Evolutionary conservation across 2,797 vertebrate genomes (phyloP).

Genomic region (Centroberyx gerrardi): DNA sequence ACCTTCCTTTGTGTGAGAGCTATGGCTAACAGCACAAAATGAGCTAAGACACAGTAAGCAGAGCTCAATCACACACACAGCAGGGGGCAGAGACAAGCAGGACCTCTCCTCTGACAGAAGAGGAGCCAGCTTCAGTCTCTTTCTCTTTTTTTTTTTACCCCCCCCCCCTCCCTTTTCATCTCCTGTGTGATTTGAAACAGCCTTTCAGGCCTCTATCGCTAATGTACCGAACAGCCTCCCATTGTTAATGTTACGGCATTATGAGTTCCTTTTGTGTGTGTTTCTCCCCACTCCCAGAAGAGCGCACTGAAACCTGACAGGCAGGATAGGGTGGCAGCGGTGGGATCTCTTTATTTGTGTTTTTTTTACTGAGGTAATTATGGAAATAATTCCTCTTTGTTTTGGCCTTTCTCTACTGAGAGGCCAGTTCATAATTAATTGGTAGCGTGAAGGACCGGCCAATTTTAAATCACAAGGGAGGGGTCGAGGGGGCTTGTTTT

Average conservation of each 20-base stretch:
- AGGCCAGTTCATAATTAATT: conserved; percentile 74
- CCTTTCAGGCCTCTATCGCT: conserved; percentile 66
- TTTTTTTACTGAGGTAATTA: conserved; percentile 75
- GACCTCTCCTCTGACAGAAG: conserved; percentile 38
- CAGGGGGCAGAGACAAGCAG: conserved; percentile 24
- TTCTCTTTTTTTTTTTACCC: conserved; percentile 19
- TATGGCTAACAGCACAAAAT: conserved; percentile 35
- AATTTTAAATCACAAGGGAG: conserved; percentile 78
- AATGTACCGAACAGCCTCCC: conserved; percentile 65
- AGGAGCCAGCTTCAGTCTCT: conserved; percentile 37
- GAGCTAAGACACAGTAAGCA: conserved; percentile 25
- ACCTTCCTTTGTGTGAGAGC: conserved; percentile 30
- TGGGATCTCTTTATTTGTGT: conserved; percentile 70
- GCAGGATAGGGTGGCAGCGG: conserved; percentile 58
- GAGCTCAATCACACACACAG: conserved; percentile 53
- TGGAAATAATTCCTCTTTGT: conserved; percentile 79
- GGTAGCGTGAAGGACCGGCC: conserved; percentile 69
- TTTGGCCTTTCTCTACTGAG: conserved; percentile 67
- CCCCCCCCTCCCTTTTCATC: conserved; percentile 61
- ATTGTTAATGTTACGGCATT: conserved; percentile 72
- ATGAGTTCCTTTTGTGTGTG: conserved; percentile 74
- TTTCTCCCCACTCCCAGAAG: conserved; percentile 58
- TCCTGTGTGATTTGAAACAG: conserved; percentile 69
- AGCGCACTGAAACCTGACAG: conserved; percentile 66
- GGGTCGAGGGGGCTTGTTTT: conserved; percentile 71